These are phyloP conservation scores for Brachyistius frenatus DNA, from an alignment of 2,113 vertebrate genomes.

Conservation along the genomic window DNA sequence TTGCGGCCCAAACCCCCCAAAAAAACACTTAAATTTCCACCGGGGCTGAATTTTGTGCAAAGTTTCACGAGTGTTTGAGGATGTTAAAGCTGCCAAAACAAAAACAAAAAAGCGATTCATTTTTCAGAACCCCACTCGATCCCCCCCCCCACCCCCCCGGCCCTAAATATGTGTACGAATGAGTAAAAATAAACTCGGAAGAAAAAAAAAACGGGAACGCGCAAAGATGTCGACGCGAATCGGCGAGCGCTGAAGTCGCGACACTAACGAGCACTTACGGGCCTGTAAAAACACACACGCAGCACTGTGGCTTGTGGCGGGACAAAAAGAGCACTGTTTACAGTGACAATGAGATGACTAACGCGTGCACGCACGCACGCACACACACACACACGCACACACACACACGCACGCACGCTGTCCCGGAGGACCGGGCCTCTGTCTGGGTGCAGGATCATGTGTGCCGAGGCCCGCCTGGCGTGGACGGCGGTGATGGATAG, in stretches of 20 bases:
- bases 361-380: constrained; percentile 16
- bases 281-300: constrained; percentile 57
- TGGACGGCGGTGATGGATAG: constrained; percentile 56
- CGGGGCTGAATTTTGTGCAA: too few relatives aligned
- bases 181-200: too few relatives aligned
- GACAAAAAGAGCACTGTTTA: constrained; percentile 64
- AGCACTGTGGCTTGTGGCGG: constrained; percentile 41
- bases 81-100: too few relatives aligned
- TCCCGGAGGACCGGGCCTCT: constrained; percentile 26
- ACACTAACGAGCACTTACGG: constrained; percentile 48
- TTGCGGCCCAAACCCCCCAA: too few relatives aligned
- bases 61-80: too few relatives aligned
- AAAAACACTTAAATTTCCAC: too few relatives aligned
- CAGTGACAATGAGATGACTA: constrained; percentile 62
- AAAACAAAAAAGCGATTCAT: too few relatives aligned
- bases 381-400: background rate
- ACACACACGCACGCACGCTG: background rate
- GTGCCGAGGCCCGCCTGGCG: constrained; percentile 50
- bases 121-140: too few relatives aligned
- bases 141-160: too few relatives aligned
- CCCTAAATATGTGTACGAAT: too few relatives aligned
- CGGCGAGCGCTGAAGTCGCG: constrained; percentile 25
- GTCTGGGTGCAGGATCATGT: constrained; percentile 47
- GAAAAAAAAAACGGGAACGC: background rate
- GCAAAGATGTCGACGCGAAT: constrained; percentile 13